phyloP scores from a whole-genome alignment of 2,113 vertebrate genomes.

The Nesoenas mayeri region DNA sequence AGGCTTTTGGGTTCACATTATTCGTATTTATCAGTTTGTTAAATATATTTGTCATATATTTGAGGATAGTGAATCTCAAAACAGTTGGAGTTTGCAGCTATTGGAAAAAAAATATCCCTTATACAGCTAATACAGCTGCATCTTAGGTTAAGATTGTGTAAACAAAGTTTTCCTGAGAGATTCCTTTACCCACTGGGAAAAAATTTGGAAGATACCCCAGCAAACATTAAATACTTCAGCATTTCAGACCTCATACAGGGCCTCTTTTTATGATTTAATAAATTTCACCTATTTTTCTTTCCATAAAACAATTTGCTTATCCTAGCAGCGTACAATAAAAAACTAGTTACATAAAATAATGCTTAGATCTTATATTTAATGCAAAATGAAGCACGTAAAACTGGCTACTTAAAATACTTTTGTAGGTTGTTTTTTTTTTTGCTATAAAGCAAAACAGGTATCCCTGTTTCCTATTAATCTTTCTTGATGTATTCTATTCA shows the following conservation, averaged over 20 bases:
- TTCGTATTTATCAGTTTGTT: background rate
- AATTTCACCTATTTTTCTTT: background rate
- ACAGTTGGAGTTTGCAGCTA: background rate
- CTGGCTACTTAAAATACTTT: background rate
- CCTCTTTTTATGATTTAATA: background rate
- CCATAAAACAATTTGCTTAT: background rate
- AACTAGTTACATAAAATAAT: background rate
- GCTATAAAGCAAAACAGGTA: background rate
- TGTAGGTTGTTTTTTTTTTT: background rate
- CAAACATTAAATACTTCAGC: background rate
- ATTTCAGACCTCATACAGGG: background rate
- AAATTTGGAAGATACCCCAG: background rate
- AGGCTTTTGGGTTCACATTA: background rate
- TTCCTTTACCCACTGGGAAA: background rate
- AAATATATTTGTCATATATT: background rate
- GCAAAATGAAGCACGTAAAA: background rate
- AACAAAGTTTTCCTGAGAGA: background rate
- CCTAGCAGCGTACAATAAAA: background rate
- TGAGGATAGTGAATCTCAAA: background rate
- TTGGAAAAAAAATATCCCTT: background rate
- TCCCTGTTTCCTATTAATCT: conserved; percentile 33
- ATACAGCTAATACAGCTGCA: background rate
- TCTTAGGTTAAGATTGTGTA: background rate
- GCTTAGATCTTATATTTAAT: background rate
- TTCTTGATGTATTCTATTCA: conserved; percentile 30